Base-by-base conservation (phyloP, 2,113 vertebrate species). In the Coregonus clupeaformis region DNA sequence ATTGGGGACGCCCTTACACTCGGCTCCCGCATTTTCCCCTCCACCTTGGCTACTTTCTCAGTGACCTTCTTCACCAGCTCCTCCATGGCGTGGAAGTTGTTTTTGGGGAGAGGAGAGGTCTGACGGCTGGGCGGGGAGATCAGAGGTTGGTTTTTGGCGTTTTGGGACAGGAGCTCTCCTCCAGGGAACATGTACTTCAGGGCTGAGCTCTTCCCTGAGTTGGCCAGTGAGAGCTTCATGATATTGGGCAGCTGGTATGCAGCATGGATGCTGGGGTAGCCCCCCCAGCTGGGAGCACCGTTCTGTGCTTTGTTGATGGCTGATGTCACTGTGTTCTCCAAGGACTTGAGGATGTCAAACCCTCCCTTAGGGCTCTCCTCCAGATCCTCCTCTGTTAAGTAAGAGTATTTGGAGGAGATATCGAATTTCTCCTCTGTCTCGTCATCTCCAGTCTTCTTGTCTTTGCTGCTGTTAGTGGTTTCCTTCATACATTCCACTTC, bases 261-360 rank as follows among this genome's bases (percentile, higher is more conserved):
- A 16, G 98, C 98, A 2, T 99, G 98, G 80, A 99, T 99, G 84
- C 98, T 99, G 68, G 97, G 96, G 82, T 99, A 99, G 78, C 98
- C 98, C 62, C 98, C 97, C 98, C 98, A 99, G 87, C 96, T 99
- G 1, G 97, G 97, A 0, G 97, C 96, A 73, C 97, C 97, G 55
- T 99, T 99, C 93, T 99, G 97, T 71, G 97, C 98, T 91, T 99
- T 99, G 87, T 98, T 99, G 84, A 99, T 99, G 75, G 97, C 97
- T 3, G 97, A 99, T 0, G 97, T 96, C 79, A 99, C 98, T 0
- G 98, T 99, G 90, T 99, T 99, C 88, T 99, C 98, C 65, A 99
- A 91, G 57, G 97, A 99, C 83, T 99, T 99, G 3, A 99, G 91
- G 82, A 99, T 99, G 85, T 99, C 98, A 59, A 98, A 89, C 1